These are phyloP conservation scores for Netelia virgata DNA, from an alignment of 2,888 invertebrate genomes.

Conservation along the genomic window DNA sequence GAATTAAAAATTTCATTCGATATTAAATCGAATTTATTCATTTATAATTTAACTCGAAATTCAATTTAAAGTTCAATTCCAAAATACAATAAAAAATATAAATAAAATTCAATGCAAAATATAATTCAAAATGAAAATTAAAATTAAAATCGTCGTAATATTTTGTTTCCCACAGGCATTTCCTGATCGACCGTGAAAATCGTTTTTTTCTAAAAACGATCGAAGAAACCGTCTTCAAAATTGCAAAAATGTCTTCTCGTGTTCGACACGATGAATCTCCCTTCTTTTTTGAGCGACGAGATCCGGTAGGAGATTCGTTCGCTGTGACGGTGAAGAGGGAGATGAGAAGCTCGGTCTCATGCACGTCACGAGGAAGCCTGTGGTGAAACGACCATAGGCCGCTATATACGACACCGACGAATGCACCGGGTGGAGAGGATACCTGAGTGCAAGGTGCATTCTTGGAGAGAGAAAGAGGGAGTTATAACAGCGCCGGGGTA, in stretches of 20 bases:
- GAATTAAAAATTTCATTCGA: too few species aligned
- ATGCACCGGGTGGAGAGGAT: slow-evolving; percentile 62
- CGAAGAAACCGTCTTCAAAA: slow-evolving; percentile 11
- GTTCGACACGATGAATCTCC: slow-evolving; percentile 38
- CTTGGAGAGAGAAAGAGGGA: slow-evolving; percentile 69
- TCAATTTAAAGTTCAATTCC: too few species aligned
- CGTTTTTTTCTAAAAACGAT: too few species aligned
- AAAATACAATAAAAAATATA: too few species aligned
- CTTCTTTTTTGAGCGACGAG: slow-evolving; percentile 44
- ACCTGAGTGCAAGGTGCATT: slow-evolving; percentile 77
- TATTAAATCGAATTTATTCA: too few species aligned
- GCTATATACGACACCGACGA: slow-evolving; percentile 39
- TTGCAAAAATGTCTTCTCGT: neutral
- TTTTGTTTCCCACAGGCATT: too few species aligned
- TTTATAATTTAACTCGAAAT: too few species aligned
- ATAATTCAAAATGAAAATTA: too few species aligned
- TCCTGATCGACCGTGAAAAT: too few species aligned
- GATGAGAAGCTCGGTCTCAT: slow-evolving; percentile 47
- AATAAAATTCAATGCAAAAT: too few species aligned
- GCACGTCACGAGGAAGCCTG: slow-evolving; percentile 4
- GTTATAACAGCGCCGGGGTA: slow-evolving; percentile 38
- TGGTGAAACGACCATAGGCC: slow-evolving; percentile 2
- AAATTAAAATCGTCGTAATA: too few species aligned
- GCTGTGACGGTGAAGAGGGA: slow-evolving; percentile 10
- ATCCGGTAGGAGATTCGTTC: slow-evolving; percentile 42